Conservation (phyloP, 2,888 invertebrate species). For the Metacarcinus magister region DNA sequence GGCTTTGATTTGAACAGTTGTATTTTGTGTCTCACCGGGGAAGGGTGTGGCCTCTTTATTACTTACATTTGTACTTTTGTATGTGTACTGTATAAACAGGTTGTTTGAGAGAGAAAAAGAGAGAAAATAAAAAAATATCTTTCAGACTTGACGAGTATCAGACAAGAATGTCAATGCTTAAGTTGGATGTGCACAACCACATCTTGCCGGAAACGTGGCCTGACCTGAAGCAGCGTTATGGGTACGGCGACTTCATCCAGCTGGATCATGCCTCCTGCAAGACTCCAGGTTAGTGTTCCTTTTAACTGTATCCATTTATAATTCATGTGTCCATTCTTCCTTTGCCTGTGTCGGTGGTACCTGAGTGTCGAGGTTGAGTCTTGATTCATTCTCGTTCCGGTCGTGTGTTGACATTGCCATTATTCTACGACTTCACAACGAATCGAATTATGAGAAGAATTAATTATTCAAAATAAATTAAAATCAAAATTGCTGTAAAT, state of each 20-base stretch:
- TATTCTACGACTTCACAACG: neutral
- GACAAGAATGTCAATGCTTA: conserved; percentile 83
- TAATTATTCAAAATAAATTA: too few relatives aligned
- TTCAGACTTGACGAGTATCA: neutral
- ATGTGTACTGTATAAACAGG: neutral
- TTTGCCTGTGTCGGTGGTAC: neutral
- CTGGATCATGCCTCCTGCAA: conserved; percentile 84
- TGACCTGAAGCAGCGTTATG: conserved; percentile 86
- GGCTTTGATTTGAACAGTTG: too few relatives aligned
- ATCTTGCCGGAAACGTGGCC: conserved; percentile 87
- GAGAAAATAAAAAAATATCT: neutral
- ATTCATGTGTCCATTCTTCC: neutral
- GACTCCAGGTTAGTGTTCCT: neutral
- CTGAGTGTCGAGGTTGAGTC: neutral
- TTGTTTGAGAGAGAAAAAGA: neutral
- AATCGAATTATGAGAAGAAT: neutral
- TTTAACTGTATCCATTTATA: neutral
- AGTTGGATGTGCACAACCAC: conserved; percentile 87
- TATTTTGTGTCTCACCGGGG: too few relatives aligned
- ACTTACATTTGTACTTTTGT: too few relatives aligned
- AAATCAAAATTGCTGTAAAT: neutral
- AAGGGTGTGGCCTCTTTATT: too few relatives aligned
- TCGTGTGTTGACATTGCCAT: neutral
- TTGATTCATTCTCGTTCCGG: neutral
- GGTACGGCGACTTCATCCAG: conserved; percentile 86